Evolutionary conservation across 2,888 invertebrate species (phyloP), one percentile per base, ranked within the genome.

Genomic region (Muschampia plurimacula): DNA sequence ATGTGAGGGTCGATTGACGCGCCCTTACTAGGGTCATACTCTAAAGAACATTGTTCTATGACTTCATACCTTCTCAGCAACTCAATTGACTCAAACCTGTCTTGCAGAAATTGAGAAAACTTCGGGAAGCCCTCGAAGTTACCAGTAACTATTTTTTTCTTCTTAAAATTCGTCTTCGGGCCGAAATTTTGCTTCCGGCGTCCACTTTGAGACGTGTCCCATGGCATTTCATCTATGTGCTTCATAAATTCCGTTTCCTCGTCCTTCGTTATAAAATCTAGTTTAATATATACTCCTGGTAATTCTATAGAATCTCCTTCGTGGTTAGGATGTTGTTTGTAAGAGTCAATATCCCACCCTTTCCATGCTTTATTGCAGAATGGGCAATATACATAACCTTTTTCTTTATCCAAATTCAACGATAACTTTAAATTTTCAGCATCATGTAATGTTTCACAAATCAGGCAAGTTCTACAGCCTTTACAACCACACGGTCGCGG

Each of bases 91-190:
- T 89, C 82, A 82, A 99, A 97, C 83, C 96, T 96, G 0, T 97
- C 95, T 84, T 98, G 98, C 64, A 99, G 91, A 85, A 96, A 97
- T 82, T 96, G 95, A 0, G 98, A 97, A 85, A 96, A 97, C 32
- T 87, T 86, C 0, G 99, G 99, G 89, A 99, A 98, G 0, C 99
- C 99, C 59, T 95, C 90, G 85, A 99, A 99, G n/a, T 94, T 89
- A 0, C 97, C 98, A 22, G 96, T 80, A 74, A 95, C 96, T 8
- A 99, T 89, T 89, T 98, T 99, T 80, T 96, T 96, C 88, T 98
- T 98, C 86, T 99, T 99, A 87, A 99, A 99, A 90, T 99, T 99
- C 10, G 99, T 98, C 92, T 99, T 99, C 0, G 99, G 99, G 0
- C 99, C 99, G 90, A 96, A 99, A 89, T 99, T 99, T 96, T 99